Base-by-base conservation (phyloP, 2,888 invertebrate genomes). In the Temnothorax rugatulus region DNA sequence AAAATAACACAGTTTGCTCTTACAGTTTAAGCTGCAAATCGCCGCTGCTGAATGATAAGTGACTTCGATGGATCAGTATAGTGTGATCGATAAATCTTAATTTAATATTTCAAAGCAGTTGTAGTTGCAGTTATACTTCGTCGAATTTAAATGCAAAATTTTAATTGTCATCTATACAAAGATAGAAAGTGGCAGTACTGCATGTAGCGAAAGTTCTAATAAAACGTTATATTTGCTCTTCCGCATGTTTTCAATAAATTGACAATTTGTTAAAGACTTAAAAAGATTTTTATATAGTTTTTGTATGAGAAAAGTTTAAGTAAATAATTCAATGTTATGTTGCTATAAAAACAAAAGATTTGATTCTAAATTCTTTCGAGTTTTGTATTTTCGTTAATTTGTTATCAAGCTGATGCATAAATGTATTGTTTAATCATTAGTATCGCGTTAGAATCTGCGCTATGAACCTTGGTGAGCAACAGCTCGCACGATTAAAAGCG, bases 401-500 rank as follows among this genome's bases (percentile, higher is more conserved):
- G 2, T 64, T 64, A 63, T 44, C 11, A 68, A 9, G 4, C 21
- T 52, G 21, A 64, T 18, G 15, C 11, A 73, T 25, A 1, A 59
- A 34, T 54, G 13, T 50, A 68, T 52, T 41, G 21, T 64, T 21
- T 34, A 11, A 64, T 0, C 2, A 34, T 75, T 7, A 63, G n/a
- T 3, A 8, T 38, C 15, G 4, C n/a, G n/a, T 15, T 75, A 34
- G 34, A 15, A 25, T 18, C 25, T 29, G 18, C n/a, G 13, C 11
- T 69, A n/a, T 29, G 8, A 69, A 54, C 41, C 9, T 76, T 13
- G 25, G n/a, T 59, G 47, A 71, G 47, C 59, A 71, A 47, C 18
- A 57, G 41, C 59, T 34, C 29, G 21, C 29, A 71, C 75, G 74
- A 82, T 82, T 44, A n/a, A 59, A 59, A 41, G 34, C 66, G 73